Percentiles rank a stretch among this genome's conserved stretches.
phyloP scores from a whole-genome alignment of 1,140 invertebrate genomes.

The Whitmania pigra region DNA sequence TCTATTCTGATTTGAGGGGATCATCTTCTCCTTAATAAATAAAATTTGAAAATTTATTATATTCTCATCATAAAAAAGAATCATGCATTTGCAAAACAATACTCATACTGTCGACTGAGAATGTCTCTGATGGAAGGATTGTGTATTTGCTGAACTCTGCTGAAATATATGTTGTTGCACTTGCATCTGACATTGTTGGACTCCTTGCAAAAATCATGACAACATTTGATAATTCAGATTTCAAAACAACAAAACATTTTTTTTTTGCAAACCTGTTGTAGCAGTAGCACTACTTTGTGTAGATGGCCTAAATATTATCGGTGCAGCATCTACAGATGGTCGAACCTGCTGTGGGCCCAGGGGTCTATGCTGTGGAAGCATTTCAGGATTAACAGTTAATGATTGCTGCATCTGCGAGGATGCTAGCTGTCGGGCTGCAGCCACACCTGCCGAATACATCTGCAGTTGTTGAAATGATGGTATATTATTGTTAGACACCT shows the following conservation, averaged over 20 bases:
- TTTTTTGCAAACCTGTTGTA: no score
- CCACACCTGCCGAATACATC: conserved; percentile 13
- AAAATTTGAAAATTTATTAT: no score
- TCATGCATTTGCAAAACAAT: no score
- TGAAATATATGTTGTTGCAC: conserved; percentile 5
- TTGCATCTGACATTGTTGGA: neutral
- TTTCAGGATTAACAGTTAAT: neutral
- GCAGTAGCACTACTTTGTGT: no score
- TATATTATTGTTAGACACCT: neutral
- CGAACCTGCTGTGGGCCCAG: conserved; percentile 19
- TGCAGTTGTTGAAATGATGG: conserved; percentile 14
- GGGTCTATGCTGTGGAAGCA: conserved; percentile 20
- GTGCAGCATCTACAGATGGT: neutral
- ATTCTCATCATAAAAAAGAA: no score
- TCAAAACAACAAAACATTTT: no score
- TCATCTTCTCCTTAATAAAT: no score
- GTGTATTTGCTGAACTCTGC: neutral
- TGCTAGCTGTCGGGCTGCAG: conserved; percentile 12
- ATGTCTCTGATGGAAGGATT: neutral
- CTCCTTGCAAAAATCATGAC: no score
- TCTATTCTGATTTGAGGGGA: no score
- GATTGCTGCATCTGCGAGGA: conserved; percentile 7
- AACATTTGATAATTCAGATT: no score
- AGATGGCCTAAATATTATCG: neutral
- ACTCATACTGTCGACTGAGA: no score